These are phyloP conservation scores for Orycteropus afer DNA, from an alignment of 2,113 vertebrate genomes.

Conservation along the genomic window DNA sequence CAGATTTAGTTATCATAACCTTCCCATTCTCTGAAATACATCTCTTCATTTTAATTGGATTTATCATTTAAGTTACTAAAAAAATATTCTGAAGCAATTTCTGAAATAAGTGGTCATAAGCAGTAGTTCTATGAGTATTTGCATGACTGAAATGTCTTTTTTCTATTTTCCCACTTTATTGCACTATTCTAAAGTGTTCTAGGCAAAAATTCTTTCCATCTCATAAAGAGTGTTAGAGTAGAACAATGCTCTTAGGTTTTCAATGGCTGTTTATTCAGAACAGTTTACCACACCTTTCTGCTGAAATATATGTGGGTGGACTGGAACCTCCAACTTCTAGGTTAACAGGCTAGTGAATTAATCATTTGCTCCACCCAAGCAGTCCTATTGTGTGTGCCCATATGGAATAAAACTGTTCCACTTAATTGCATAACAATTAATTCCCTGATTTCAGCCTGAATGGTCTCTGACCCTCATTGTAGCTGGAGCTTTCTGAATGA, in stretches of 20 bases:
- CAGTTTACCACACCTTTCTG: background rate
- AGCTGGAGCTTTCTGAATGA: background rate
- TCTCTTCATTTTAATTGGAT: conserved; percentile 23
- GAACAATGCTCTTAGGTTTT: background rate
- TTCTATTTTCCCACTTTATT: background rate
- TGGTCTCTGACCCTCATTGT: background rate
- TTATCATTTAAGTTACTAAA: background rate
- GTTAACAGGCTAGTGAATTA: background rate
- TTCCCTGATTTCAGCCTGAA: background rate
- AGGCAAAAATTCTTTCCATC: background rate
- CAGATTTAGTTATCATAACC: background rate
- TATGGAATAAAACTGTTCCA: background rate
- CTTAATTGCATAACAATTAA: background rate
- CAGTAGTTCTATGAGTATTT: conserved; percentile 22
- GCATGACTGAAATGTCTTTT: conserved; percentile 8
- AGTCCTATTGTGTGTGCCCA: background rate
- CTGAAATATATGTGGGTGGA: background rate
- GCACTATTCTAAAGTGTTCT: background rate
- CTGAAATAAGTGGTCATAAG: background rate
- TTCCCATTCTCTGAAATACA: background rate
- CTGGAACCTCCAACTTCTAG: background rate
- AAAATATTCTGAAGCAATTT: background rate
- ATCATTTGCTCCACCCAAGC: background rate
- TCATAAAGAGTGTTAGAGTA: background rate
- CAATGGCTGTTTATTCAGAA: background rate